phyloP scores from a whole-genome alignment of 2,797 vertebrate genomes.

The Steatocranus sp. region DNA sequence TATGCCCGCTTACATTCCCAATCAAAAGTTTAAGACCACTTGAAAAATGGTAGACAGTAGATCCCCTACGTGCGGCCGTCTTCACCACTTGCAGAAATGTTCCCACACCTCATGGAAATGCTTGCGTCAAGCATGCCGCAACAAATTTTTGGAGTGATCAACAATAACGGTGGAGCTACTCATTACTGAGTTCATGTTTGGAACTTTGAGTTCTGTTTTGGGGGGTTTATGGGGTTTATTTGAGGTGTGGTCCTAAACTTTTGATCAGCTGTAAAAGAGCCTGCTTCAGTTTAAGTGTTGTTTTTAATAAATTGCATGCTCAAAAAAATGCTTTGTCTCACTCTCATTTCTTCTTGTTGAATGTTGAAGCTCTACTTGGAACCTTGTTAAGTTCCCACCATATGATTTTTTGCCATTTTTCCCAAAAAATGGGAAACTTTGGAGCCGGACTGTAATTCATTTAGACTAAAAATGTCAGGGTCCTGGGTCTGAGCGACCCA shows the following conservation, averaged over 20 bases:
- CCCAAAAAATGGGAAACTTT: not conserved
- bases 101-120: not conserved
- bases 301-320: not conserved
- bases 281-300: not conserved
- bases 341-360: not conserved
- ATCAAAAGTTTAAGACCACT: not conserved
- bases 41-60: not conserved
- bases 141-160: not conserved
- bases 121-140: fast-evolving
- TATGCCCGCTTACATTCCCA: not conserved
- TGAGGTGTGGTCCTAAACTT: not conserved
- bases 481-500: too few relatives aligned
- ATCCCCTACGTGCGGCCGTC: fast-evolving
- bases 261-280: not conserved
- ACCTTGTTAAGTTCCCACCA: not conserved
- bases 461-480: too few relatives aligned
- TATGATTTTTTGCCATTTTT: not conserved
- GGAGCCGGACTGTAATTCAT: not conserved
- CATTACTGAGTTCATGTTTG: not conserved
- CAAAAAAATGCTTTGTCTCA: not conserved
- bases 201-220: not conserved
- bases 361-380: not conserved
- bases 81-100: not conserved
- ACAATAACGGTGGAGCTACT: not conserved
- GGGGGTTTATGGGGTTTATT: fast-evolving